phyloP scores from a whole-genome alignment of 1,140 invertebrate genomes.

The Drosophila bocki region DNA sequence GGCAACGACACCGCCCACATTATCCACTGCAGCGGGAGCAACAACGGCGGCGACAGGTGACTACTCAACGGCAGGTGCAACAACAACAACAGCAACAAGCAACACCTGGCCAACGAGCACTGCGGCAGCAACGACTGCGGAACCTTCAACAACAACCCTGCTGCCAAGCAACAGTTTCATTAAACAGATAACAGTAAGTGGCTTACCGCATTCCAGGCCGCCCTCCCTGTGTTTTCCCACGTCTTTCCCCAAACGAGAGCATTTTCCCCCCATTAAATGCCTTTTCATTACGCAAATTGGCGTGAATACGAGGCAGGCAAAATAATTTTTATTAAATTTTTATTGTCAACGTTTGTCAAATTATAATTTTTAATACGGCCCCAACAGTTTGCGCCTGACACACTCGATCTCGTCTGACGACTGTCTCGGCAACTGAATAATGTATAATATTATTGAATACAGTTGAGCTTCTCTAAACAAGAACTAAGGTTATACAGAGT shows the following conservation, averaged over 20 bases:
- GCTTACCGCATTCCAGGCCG: conserved; percentile 58
- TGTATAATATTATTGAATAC: conserved; percentile 26
- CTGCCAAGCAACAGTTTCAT: conserved; percentile 79
- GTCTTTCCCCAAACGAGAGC: background rate
- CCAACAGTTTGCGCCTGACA: conserved; percentile 12
- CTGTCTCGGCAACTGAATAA: conserved; percentile 60
- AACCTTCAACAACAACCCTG: conserved; percentile 64
- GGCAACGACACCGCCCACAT: conserved; percentile 25
- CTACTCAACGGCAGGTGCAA: conserved; percentile 18
- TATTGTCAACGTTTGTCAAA: conserved; percentile 72
- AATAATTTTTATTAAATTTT: conserved; percentile 72
- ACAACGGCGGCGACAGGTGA: conserved; percentile 31
- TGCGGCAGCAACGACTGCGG: conserved; percentile 32
- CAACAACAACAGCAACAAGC: conserved; percentile 26
- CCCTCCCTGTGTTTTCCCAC: background rate
- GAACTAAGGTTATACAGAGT: background rate
- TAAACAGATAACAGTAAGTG: conserved; percentile 84
- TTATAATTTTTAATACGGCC: conserved; percentile 68
- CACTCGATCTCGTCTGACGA: conserved; percentile 40
- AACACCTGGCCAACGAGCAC: conserved; percentile 24
- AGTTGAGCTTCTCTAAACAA: background rate
- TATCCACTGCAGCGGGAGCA: conserved; percentile 33
- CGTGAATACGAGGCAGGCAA: conserved; percentile 32
- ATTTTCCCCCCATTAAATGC: conserved; percentile 64
- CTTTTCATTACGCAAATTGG: conserved; percentile 76